phyloP scores from a whole-genome alignment of 2,113 vertebrate species.

The Montifringilla adamsi region DNA sequence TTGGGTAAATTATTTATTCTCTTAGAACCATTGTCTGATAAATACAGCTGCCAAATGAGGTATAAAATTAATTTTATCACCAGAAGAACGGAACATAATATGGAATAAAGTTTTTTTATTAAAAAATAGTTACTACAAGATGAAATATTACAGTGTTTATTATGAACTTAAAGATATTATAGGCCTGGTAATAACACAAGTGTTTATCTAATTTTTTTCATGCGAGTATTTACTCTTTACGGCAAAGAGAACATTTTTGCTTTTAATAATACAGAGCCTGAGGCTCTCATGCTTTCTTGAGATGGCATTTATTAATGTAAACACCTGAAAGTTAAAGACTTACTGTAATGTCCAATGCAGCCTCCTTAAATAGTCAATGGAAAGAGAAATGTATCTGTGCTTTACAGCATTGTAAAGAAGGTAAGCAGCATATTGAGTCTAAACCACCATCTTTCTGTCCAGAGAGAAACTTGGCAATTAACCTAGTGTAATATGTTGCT shows the following conservation, averaged over 20 bases:
- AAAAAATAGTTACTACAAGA: not conserved
- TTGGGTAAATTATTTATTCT: not conserved
- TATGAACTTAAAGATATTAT: not conserved
- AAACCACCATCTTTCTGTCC: not conserved
- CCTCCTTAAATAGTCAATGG: not conserved
- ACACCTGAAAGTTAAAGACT: not conserved
- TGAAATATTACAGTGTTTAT: not conserved
- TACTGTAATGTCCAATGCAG: accelerated
- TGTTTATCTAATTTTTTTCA: not conserved
- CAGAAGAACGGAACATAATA: not conserved
- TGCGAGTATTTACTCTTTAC: not conserved
- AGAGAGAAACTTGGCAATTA: not conserved
- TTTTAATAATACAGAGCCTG: not conserved
- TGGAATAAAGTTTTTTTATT: not conserved
- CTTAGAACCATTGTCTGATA: not conserved
- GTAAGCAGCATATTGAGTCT: not conserved
- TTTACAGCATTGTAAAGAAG: not conserved
- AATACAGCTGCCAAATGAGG: not conserved
- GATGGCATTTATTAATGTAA: not conserved
- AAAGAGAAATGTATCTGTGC: not conserved
- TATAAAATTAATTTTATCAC: conserved; percentile 5
- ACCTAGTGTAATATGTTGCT: not conserved
- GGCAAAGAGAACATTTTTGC: not conserved
- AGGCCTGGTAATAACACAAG: not conserved
- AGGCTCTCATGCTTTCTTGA: not conserved